phyloP scores from a whole-genome alignment of 2,797 vertebrate genomes.

The Masticophis lateralis region DNA sequence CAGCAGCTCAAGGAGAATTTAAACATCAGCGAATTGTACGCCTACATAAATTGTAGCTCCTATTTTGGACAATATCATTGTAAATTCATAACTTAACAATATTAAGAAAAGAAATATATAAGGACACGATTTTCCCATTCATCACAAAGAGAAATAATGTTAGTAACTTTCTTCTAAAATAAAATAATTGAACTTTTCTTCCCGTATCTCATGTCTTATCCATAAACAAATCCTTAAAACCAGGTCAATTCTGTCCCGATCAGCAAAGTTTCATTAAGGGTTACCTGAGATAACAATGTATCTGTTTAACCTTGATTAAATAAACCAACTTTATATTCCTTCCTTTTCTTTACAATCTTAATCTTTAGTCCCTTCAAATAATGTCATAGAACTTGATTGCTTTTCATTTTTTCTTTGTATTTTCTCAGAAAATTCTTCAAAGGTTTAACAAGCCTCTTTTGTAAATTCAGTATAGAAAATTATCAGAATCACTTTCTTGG shows the following conservation, averaged over 20 bases:
- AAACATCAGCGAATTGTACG: neutral
- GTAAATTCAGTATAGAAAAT: neutral
- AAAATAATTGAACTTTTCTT: neutral
- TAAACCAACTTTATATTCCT: neutral
- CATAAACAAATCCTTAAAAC: neutral
- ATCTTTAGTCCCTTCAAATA: neutral
- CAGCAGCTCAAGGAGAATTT: neutral
- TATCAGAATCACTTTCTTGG: neutral
- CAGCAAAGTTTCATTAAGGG: neutral
- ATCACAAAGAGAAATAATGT: neutral
- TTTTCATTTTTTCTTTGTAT: neutral
- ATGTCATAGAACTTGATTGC: neutral
- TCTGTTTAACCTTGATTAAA: neutral
- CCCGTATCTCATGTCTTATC: neutral
- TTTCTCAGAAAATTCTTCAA: neutral
- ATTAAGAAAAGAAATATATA: neutral
- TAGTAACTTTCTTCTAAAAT: neutral
- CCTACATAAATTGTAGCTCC: neutral
- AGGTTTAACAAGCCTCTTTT: neutral
- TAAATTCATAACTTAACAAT: neutral
- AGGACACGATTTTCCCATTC: neutral
- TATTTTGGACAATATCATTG: neutral
- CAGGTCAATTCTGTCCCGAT: neutral
- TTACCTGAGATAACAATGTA: neutral
- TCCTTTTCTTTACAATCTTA: neutral